Base-by-base conservation (phyloP, 2,888 invertebrate species). In the Andrena minutula region DNA sequence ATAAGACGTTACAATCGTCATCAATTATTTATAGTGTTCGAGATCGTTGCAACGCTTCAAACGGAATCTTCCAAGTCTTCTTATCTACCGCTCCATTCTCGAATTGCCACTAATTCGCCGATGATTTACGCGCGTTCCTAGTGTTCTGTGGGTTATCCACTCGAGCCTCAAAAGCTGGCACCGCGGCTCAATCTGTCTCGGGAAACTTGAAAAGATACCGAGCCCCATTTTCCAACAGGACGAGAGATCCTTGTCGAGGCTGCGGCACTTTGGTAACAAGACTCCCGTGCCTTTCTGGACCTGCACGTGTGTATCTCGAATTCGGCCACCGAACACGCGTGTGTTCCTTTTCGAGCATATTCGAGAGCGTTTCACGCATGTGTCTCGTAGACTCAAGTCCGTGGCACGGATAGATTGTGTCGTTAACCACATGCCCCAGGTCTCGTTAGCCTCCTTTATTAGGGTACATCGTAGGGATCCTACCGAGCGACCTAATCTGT, bases 191-290 rank as follows among this genome's bases (percentile, higher is more conserved):
- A 81, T 82, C 73, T 66, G 49, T 26, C 12, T 23, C 56, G 56
- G 56, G 66, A 30, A 73, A 80, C 76, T 79, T 72, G 32, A 53
- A 82, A 75, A 79, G 88, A 84, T 58, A 82, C 81, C 79, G 83
- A 73, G 71, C 12, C 28, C 20, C 30, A 12, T 26, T 23, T 56
- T 74, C 61, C 72, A 76, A 69, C 66, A 72, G 23, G 77, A 32
- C 60, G 56, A 8, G 68, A 53, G 53, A 26, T 68, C 73, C 60
- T 84, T 81, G 32, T 35, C 84, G 75, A 86, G 86, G 88, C 88
- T 86, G 89, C 91, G 91, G 92, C 89, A 87, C 93, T 93, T 93
- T 93, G 91, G 93, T 93, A 93, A 93, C 90, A 88, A 87, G 93
- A 93, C 89, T 92, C 93, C 92, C 90, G 92, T 91, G 91, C 90